Evolutionary conservation across 2,797 vertebrate species (phyloP), one percentile per base, ranked within the genome.

Genomic region (Pseudochaenichthys georgianus): DNA sequence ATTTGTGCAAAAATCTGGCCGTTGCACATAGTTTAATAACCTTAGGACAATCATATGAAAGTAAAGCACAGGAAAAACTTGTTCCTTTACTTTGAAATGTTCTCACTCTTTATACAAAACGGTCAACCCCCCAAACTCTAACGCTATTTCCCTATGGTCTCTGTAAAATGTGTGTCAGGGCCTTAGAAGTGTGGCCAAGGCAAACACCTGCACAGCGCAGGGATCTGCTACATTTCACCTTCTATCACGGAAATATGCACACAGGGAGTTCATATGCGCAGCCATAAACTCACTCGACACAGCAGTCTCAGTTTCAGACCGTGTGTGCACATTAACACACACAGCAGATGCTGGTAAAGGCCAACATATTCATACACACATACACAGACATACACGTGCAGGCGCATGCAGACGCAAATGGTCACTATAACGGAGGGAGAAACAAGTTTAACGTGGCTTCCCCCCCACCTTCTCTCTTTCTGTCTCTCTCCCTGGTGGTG

Each of bases 201-300:
- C 81, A 90, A 91, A 90, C 91, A 92, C 86, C 83, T 90, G 84
- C 79, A 70, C 60, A n/a, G 70, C 21, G 23, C 73, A 64, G 59
- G n/a, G 73, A 89, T 84, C 87, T 80, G 83, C 80, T 87, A 77
- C 78, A 84, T 83, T 91, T 92, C 85, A 88, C 84, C 89, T 93
- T 85, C 78, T 80, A 87, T 82, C 76, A 88, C 81, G 91, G 84
- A 93, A 89, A 87, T 86, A 87, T 87, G 80, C 84, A 77, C 86
- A 81, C 52, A 2, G 76, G 83, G 81, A 82, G 75, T 77, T 87
- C 81, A 87, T 84, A 81, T 19, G 59, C 78, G 68, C 79, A 75
- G 67, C 65, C 82, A 72, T 72, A 77, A 62, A 86, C 75, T 77
- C 48, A 51, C 59, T 79, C 72, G 70, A 71, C 74, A 77, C 59